Base-by-base conservation (phyloP, 37 sponge, comb jelly and placozoan genomes). In the Tethya wilhelma region DNA sequence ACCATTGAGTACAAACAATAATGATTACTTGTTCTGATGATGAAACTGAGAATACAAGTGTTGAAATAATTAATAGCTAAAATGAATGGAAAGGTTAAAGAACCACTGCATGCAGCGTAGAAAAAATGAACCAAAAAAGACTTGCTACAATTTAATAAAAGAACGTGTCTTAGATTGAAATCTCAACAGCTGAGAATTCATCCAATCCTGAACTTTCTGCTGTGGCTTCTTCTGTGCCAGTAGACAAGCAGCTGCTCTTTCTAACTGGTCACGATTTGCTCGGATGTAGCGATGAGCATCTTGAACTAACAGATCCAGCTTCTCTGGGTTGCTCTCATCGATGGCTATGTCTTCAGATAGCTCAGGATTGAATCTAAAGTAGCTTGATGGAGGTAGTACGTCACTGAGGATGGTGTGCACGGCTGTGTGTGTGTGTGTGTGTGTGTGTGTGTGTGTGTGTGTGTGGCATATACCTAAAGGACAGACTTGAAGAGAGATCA, bases 291-390 rank as follows among this genome's bases (percentile, higher is more conserved):
- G 67, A 32, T 86, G 62, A 28, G 93, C 75, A 36, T 93, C 84
- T 7, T 86, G 60, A 22, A 76, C 63, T 62, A 96, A 26, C 17
- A 42, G 43, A 9, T 93, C 73, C 25, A 96, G 53, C 38, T 87
- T 79, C 38, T 86, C 83, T 44, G 81, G 78, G 14, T 64, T 70
- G 64, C 75, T 71, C 70, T 96, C 93, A 69, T 96, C 93, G 20
- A 96, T 72, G 43, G 73, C 41, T 9, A 96, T 78, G 42, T 90
- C 79, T 46, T 90, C 78, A 32, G 84, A 69, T 45, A 96, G 78
- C 4, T 73, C 38, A 28, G 96, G 96, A 41, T 96, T 90, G 70
- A 96, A 90, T 17, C 96, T 84, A 53, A 84, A 96, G 66, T 96
- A 96, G 17, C 58, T 60, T 26, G 86, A 71, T 17, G 75, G 46